Evolutionary conservation across 1,140 invertebrate species (phyloP).

Genomic region (Amyelois transitella): DNA sequence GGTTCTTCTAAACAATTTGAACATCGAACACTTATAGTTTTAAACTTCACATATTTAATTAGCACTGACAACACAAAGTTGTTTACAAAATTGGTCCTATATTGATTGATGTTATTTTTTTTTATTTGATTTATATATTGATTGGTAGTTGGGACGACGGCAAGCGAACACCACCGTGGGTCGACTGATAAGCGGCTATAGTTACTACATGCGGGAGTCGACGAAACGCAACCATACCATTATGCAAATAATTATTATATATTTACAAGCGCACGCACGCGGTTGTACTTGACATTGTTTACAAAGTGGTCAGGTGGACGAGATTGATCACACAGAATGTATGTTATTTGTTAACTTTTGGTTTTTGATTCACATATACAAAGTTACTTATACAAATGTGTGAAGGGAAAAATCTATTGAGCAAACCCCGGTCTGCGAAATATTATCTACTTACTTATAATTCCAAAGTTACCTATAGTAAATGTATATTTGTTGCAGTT

Average conservation of each 20-base stretch:
- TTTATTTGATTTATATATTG: slow-evolving; percentile 9
- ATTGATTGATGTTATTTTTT: not conserved
- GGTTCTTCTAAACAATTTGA: no score
- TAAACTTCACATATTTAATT: no score
- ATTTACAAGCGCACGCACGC: not conserved
- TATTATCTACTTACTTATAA: no score
- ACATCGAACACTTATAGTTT: no score
- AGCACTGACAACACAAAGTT: no score
- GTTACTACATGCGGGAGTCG: not conserved
- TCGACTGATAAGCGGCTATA: slow-evolving; percentile 51
- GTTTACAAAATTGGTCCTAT: no score
- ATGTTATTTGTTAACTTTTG: not conserved
- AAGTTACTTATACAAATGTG: not conserved
- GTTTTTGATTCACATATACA: no score
- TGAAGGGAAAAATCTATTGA: no score
- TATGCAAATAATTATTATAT: not conserved
- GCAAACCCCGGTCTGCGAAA: no score
- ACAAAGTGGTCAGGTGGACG: not conserved
- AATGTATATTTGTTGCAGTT: no score
- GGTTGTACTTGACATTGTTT: not conserved
- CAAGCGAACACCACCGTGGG: slow-evolving; percentile 33
- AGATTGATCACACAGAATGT: not conserved
- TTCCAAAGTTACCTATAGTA: no score
- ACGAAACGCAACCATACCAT: not conserved
- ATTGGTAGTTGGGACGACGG: slow-evolving; percentile 13